Evolutionary conservation across 2,113 vertebrate genomes (phyloP).

Genomic region (Bambusicola thoracicus): DNA sequence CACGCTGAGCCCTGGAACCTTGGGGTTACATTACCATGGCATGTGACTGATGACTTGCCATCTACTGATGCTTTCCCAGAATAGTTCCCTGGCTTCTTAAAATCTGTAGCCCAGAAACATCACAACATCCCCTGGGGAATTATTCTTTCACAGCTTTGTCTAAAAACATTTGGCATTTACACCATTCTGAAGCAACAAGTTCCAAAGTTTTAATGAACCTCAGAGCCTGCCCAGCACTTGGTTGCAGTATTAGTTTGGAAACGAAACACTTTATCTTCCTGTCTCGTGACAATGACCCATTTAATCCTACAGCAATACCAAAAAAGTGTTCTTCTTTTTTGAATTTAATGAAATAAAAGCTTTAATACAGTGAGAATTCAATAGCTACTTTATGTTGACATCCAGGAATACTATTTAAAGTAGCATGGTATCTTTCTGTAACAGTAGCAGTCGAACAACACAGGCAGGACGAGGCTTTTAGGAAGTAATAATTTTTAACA

Average conservation of each 20-base stretch:
- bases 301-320: not conserved
- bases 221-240: not conserved
- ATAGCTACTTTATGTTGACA: not conserved
- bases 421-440: not conserved
- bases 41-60: accelerated
- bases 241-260: not conserved
- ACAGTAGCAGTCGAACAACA: not conserved
- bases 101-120: not conserved
- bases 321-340: not conserved
- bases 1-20: not conserved
- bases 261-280: not conserved
- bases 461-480: not conserved
- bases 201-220: not conserved
- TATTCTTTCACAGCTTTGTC: not conserved
- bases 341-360: not conserved
- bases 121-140: not conserved
- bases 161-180: not conserved
- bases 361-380: not conserved
- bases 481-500: not conserved
- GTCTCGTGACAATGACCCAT: not conserved
- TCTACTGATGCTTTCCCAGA: not conserved
- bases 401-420: not conserved
- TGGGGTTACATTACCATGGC: accelerated
- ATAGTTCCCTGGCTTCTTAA: not conserved
- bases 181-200: accelerated